Evolutionary conservation across 2,888 invertebrate species (phyloP).

Genomic region (Tetropium fuscum): DNA sequence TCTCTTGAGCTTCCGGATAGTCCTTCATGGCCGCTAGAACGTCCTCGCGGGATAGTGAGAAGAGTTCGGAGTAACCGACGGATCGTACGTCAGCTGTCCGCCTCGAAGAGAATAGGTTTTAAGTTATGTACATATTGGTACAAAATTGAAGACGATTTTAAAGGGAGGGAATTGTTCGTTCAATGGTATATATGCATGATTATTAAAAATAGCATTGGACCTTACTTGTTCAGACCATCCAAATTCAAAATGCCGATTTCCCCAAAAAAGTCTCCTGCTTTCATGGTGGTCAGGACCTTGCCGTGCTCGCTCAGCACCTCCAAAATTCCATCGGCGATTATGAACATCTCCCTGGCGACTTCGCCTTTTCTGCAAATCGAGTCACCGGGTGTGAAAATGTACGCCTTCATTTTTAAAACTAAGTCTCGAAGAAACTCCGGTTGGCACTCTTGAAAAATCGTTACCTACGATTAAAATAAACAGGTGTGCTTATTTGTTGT

Average conservation of each 20-base stretch:
- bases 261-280: constrained; percentile 97
- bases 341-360: constrained; percentile 97
- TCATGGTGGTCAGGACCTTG: constrained; percentile 94
- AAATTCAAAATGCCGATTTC: constrained; percentile 97
- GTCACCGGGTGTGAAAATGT: constrained; percentile 98
- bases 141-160: too few species aligned
- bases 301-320: constrained; percentile 96
- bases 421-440: constrained; percentile 97
- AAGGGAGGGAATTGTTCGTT: too few species aligned
- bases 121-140: too few species aligned
- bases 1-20: constrained; percentile 96
- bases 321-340: constrained; percentile 96
- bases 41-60: constrained; percentile 93
- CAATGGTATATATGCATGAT: too few species aligned
- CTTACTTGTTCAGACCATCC: constrained; percentile 94
- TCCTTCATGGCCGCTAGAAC: constrained; percentile 96
- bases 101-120: constrained; percentile 70
- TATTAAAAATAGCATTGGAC: too few species aligned
- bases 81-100: constrained; percentile 96
- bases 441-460: constrained; percentile 97
- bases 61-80: constrained; percentile 95
- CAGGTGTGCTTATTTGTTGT: too few species aligned
- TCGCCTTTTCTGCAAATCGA: constrained; percentile 93
- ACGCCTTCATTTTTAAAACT: constrained; percentile 97
- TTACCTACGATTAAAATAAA: constrained; percentile 79